Conservation (phyloP, 2,888 invertebrate species). For the Gortyna flavago region DNA sequence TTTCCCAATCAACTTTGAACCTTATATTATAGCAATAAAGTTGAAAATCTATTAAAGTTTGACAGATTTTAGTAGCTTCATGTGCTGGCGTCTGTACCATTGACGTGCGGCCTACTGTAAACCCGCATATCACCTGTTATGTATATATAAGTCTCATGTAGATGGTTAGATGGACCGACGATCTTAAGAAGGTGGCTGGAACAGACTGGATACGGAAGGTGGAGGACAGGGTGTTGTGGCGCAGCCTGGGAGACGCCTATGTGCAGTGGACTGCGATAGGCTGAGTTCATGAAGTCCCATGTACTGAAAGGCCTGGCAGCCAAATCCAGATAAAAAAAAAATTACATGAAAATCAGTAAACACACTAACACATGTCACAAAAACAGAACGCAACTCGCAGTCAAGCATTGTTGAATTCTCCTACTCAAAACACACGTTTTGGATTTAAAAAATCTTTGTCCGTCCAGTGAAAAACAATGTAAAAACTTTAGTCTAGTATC, state of each 20-base stretch:
- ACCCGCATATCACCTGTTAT: not conserved
- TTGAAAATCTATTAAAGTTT: too few species aligned
- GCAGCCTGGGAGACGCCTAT: not conserved
- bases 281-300: not conserved
- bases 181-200: not conserved
- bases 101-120: too few species aligned
- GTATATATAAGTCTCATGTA: not conserved
- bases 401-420: slow-evolving; percentile 10
- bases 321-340: not conserved
- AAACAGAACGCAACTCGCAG: not conserved
- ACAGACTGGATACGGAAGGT: not conserved
- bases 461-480: slow-evolving; percentile 35
- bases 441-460: slow-evolving; percentile 22
- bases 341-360: not conserved
- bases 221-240: not conserved
- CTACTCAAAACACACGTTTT: slow-evolving; percentile 10
- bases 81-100: not conserved
- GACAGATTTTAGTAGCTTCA: too few species aligned
- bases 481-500: slow-evolving; percentile 45
- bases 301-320: not conserved
- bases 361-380: not conserved
- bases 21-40: too few species aligned
- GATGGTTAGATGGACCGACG: not conserved
- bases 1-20: too few species aligned
- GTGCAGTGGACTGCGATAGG: not conserved